Evolutionary conservation across 2,113 vertebrate genomes (phyloP).

Genomic region (Microtus oregoni): DNA sequence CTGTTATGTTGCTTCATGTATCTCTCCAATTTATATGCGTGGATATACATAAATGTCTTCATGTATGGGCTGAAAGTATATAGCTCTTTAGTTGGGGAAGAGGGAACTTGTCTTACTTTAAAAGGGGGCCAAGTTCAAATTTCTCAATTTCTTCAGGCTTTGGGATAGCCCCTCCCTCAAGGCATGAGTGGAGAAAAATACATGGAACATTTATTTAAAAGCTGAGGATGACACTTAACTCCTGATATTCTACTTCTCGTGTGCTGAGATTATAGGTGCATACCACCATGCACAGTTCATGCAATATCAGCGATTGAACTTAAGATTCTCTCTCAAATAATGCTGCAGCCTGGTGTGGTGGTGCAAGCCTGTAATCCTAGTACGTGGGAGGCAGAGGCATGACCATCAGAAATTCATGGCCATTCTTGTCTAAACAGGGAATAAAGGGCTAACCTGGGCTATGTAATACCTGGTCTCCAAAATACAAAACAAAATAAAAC

Average conservation of each 20-base stretch:
- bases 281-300: not conserved
- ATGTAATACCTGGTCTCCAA: not conserved
- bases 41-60: no score
- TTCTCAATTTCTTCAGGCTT: not conserved
- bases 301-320: not conserved
- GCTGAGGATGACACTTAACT: not conserved
- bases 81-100: not conserved
- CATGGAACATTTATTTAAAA: not conserved
- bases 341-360: not conserved
- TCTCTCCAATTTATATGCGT: not conserved
- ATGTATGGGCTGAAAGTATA: not conserved
- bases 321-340: conserved; percentile 9
- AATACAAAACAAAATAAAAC: not conserved
- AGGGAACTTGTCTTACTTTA: not conserved
- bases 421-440: not conserved
- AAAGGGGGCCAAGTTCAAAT: not conserved
- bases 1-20: not conserved
- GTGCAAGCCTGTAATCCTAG: not conserved
- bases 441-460: not conserved
- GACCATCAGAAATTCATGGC: not conserved
- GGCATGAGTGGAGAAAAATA: not conserved
- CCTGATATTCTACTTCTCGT: not conserved
- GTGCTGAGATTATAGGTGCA: not conserved
- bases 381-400: not conserved
- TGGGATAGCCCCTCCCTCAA: not conserved